Evolutionary conservation across 1,140 invertebrate genomes (phyloP).

Genomic region (Asobara japonica): DNA sequence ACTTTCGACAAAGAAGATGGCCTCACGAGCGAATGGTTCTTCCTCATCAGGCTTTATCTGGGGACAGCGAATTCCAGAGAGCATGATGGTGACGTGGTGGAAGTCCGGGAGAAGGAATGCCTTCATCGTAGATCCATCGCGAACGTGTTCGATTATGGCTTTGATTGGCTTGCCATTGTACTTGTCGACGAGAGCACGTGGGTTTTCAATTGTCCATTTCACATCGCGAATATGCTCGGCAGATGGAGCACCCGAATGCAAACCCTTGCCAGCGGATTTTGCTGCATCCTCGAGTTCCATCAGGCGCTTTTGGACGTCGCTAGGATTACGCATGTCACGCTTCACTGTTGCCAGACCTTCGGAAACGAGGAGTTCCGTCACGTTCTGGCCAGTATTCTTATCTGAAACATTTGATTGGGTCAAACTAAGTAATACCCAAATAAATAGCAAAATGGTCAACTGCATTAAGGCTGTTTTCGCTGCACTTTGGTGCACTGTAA

Average conservation of each 20-base stretch:
- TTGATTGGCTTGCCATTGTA: conserved; percentile 81
- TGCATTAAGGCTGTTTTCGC: no score
- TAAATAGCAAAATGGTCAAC: conserved; percentile 9
- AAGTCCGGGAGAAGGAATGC: conserved; percentile 89
- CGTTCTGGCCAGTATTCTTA: conserved; percentile 79
- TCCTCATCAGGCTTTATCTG: conserved; percentile 70
- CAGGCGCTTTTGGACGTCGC: conserved; percentile 74
- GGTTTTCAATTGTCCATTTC: conserved; percentile 88
- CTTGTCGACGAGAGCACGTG: conserved; percentile 83
- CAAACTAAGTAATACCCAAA: neutral
- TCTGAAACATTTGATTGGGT: conserved; percentile 66
- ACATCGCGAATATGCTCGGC: conserved; percentile 83
- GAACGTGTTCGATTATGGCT: conserved; percentile 94
- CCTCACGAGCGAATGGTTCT: conserved; percentile 80
- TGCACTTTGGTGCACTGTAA: no score
- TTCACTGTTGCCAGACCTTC: conserved; percentile 91
- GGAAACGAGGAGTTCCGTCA: conserved; percentile 85
- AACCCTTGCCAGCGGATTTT: conserved; percentile 86
- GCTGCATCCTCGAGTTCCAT: conserved; percentile 92
- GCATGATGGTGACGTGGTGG: conserved; percentile 90
- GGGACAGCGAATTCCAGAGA: conserved; percentile 92
- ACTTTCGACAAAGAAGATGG: conserved; percentile 91
- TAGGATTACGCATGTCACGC: conserved; percentile 74
- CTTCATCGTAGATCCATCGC: conserved; percentile 94
- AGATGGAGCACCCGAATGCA: conserved; percentile 73